Evolutionary conservation across 2,113 vertebrate genomes (phyloP).

Genomic region (Microcebus griseorufus): DNA sequence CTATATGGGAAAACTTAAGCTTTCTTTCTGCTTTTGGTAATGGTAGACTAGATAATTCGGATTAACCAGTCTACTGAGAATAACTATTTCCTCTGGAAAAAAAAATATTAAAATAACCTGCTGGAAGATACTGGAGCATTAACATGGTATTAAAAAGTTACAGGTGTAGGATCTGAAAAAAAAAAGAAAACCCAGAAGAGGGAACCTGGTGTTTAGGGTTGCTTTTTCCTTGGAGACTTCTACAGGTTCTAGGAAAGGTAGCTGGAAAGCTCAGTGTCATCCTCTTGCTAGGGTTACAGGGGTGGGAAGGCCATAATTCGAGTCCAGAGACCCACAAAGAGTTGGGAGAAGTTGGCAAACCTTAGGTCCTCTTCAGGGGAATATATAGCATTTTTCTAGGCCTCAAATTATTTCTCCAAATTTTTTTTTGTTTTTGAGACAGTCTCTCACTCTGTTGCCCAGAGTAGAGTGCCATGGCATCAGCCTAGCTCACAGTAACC

Average conservation of each 20-base stretch:
- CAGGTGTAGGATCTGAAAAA: background rate
- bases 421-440: too few relatives aligned
- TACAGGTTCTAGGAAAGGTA: background rate
- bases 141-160: background rate
- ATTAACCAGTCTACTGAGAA: background rate
- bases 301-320: background rate
- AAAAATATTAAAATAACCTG: constrained; percentile 1
- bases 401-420: background rate
- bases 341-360: background rate
- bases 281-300: background rate
- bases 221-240: background rate
- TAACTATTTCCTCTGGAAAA: background rate
- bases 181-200: background rate
- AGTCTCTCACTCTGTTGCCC: too few relatives aligned
- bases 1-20: background rate
- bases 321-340: background rate
- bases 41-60: background rate
- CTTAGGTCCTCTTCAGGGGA: background rate
- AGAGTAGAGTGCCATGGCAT: too few relatives aligned
- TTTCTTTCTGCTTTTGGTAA: constrained; percentile 2
- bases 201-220: background rate
- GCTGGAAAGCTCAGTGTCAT: background rate
- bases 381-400: background rate
- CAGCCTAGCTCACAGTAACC: too few relatives aligned
- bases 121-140: background rate